These are phyloP conservation scores for Cercopithecus neglectus DNA, from an alignment of 2,797 vertebrate species.

Conservation along the genomic window DNA sequence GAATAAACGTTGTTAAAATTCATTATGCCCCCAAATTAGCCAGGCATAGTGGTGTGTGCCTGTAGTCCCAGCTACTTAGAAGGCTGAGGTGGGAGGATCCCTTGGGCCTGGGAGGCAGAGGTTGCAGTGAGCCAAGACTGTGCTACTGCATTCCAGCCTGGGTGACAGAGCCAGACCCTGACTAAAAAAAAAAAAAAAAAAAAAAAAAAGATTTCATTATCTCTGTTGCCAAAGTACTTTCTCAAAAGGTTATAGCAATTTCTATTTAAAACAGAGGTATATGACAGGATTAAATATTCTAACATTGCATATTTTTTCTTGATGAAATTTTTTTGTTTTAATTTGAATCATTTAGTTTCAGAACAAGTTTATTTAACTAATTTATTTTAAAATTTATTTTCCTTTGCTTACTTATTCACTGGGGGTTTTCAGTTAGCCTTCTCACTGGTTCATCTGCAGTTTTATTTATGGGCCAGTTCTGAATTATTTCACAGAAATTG, in stretches of 20 bases:
- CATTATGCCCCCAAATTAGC: not conserved
- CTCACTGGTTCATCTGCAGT: not conserved
- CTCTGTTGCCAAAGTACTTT: not conserved
- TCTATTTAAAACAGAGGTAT: not conserved
- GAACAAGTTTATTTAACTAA: constrained; percentile 27
- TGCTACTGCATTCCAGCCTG: not conserved
- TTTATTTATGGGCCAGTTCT: not conserved
- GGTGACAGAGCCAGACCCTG: not conserved
- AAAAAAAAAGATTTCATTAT: not conserved
- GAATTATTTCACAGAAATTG: not conserved
- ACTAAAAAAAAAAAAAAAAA: not conserved
- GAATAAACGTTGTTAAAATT: constrained; percentile 2
- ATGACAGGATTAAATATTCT: not conserved
- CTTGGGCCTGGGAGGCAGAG: too few relatives aligned
- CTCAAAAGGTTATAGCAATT: not conserved
- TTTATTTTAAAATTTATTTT: not conserved
- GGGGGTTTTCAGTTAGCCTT: not conserved
- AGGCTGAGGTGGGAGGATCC: too few relatives aligned
- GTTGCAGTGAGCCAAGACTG: too few relatives aligned
- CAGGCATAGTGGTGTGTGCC: not conserved
- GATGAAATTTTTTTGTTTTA: constrained; percentile 5
- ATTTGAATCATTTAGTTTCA: constrained; percentile 29
- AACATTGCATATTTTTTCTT: constrained; percentile 2
- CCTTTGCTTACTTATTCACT: not conserved
- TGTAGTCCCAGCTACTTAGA: not conserved